phyloP scores from a whole-genome alignment of 2,888 invertebrate genomes.

The Cheilosia pagana region DNA sequence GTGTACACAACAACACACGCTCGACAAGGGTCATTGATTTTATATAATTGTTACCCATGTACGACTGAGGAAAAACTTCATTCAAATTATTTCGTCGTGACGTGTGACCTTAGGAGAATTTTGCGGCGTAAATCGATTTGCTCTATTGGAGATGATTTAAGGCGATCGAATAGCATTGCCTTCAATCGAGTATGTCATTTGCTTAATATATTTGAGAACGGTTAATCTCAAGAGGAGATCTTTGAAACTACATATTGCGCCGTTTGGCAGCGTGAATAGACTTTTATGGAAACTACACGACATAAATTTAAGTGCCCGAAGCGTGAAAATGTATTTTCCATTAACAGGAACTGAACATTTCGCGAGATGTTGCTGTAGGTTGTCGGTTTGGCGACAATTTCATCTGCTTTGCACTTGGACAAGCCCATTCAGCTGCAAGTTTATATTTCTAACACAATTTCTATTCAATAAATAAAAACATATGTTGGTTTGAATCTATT shows the following conservation, averaged over 20 bases:
- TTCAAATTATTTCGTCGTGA: slow-evolving; percentile 15
- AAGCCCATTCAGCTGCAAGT: too few relatives aligned
- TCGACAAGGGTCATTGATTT: slow-evolving; percentile 68
- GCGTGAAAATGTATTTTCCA: slow-evolving; percentile 3
- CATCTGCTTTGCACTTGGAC: too few relatives aligned
- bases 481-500: too few relatives aligned
- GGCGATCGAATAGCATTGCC: slow-evolving; percentile 11
- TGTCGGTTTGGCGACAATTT: too few relatives aligned
- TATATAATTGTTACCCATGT: slow-evolving; percentile 39
- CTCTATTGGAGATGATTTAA: slow-evolving; percentile 44
- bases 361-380: not conserved
- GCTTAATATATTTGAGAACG: slow-evolving; percentile 33
- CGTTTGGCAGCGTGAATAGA: not conserved
- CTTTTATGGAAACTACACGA: not conserved
- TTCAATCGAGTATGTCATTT: slow-evolving; percentile 49
- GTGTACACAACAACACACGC: slow-evolving; percentile 9
- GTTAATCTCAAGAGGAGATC: not conserved
- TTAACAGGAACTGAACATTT: not conserved
- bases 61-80: slow-evolving; percentile 10
- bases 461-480: too few relatives aligned
- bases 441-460: too few relatives aligned
- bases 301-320: not conserved
- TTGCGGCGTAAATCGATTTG: slow-evolving; percentile 47
- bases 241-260: not conserved
- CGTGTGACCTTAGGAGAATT: slow-evolving; percentile 45